Conservation (phyloP, 1,140 invertebrate genomes). For the Maconellicoccus hirsutus region DNA sequence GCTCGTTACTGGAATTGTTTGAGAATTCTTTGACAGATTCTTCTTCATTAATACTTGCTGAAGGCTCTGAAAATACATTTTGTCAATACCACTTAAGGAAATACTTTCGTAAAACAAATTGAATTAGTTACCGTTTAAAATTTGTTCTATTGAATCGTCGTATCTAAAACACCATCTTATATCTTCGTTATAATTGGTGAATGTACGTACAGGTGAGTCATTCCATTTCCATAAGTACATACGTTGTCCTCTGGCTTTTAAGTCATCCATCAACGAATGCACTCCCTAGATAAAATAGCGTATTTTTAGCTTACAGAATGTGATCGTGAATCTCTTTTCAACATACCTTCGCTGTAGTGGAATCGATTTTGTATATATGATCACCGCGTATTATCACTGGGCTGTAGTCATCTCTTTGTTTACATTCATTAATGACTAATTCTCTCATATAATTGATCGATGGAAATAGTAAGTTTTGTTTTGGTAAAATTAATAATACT, state of each 20-base stretch:
- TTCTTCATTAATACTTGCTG: constrained; percentile 2
- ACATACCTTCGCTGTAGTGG: constrained; percentile 47
- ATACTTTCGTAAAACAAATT: too few relatives aligned
- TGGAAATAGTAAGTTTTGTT: constrained; percentile 50
- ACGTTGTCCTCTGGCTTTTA: constrained; percentile 34
- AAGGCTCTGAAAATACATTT: background rate
- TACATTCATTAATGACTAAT: constrained; percentile 30
- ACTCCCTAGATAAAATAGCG: constrained; percentile 31
- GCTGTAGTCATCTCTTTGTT: constrained; percentile 34
- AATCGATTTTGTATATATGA: constrained; percentile 46
- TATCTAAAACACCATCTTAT: constrained; percentile 28
- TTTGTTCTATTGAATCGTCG: constrained; percentile 27
- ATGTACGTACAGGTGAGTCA: constrained; percentile 29
- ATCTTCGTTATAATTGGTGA: constrained; percentile 28
- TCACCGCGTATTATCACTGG: constrained; percentile 48
- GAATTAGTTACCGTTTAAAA: constrained; percentile 28
- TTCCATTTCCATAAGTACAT: constrained; percentile 36
- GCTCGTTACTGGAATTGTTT: background rate
- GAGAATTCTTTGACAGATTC: constrained; percentile 11
- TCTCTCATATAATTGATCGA: constrained; percentile 50
- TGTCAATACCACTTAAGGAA: too few relatives aligned
- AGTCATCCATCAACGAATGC: constrained; percentile 34
- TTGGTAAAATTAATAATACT: constrained; percentile 41
- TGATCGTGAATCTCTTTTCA: too few relatives aligned
- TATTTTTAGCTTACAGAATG: too few relatives aligned